Evolutionary conservation across 2,797 vertebrate species (phyloP).

Genomic region (Crax fasciolata): DNA sequence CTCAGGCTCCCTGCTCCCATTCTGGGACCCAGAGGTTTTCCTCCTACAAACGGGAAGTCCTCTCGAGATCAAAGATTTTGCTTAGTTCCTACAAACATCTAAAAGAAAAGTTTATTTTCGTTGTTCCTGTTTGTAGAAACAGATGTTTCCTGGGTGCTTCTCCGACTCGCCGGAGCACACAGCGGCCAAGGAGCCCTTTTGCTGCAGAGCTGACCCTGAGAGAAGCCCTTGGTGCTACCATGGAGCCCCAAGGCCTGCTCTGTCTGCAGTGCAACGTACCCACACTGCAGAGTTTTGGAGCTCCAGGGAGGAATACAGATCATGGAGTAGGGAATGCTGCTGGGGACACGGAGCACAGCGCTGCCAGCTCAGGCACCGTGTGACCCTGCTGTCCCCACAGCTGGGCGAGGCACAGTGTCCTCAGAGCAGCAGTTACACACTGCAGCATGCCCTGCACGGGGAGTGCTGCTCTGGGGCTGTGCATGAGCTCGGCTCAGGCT

Average conservation of each 20-base stretch:
- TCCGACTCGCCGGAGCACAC: not conserved
- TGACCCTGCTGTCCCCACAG: no score
- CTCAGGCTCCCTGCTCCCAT: not conserved
- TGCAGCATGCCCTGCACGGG: no score
- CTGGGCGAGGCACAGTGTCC: no score
- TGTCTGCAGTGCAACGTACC: not conserved
- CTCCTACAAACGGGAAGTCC: not conserved
- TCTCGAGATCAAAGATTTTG: not conserved
- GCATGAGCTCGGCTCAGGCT: no score
- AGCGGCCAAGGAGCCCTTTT: not conserved
- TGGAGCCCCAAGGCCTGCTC: not conserved
- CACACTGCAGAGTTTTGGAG: not conserved
- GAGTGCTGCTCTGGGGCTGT: no score
- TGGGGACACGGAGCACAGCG: not conserved
- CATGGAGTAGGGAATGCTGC: not conserved
- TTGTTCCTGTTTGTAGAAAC: not conserved
- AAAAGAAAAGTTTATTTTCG: not conserved
- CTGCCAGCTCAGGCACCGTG: no score
- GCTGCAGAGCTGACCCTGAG: accelerated
- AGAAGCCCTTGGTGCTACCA: not conserved
- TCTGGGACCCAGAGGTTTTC: not conserved
- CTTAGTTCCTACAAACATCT: not conserved
- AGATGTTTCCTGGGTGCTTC: constrained; percentile 5
- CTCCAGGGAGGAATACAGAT: not conserved
- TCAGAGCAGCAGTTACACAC: no score